Evolutionary conservation across 2,113 vertebrate genomes (phyloP).

Genomic region (Xerus inauris): DNA sequence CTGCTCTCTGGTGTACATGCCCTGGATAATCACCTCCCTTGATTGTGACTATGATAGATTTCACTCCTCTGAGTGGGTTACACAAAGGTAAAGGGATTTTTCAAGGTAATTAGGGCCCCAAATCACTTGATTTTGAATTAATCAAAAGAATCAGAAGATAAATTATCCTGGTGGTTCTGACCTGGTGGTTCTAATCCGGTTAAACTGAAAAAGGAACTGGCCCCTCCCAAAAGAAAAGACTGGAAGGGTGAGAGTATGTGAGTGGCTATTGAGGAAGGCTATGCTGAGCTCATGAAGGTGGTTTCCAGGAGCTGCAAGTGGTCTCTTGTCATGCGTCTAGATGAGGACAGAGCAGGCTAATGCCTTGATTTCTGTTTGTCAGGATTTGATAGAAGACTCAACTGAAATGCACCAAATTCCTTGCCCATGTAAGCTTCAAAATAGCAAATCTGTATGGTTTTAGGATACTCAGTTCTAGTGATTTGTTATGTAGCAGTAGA

Average conservation of each 20-base stretch:
- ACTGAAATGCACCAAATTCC: background rate
- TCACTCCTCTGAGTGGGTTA: background rate
- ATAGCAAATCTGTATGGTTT: background rate
- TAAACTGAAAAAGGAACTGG: background rate
- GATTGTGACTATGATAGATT: background rate
- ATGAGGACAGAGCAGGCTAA: background rate
- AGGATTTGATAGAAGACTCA: background rate
- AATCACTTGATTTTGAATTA: conserved; percentile 34
- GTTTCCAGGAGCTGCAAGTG: background rate
- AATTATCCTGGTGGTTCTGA: background rate
- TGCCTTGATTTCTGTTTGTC: background rate
- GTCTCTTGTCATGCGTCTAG: background rate
- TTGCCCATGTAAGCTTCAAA: background rate
- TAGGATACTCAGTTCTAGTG: background rate
- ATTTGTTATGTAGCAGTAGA: background rate
- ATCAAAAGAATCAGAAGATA: conserved; percentile 26
- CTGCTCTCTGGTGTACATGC: background rate
- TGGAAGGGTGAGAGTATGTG: background rate
- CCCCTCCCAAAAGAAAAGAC: background rate
- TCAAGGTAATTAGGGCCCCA: background rate
- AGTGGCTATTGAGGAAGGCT: background rate
- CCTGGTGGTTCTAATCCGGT: conserved; percentile 35
- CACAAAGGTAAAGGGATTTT: background rate
- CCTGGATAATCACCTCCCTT: background rate
- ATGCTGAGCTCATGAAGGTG: background rate